phyloP scores from a whole-genome alignment of 2,113 vertebrate species.

The Vireo altiloquus region DNA sequence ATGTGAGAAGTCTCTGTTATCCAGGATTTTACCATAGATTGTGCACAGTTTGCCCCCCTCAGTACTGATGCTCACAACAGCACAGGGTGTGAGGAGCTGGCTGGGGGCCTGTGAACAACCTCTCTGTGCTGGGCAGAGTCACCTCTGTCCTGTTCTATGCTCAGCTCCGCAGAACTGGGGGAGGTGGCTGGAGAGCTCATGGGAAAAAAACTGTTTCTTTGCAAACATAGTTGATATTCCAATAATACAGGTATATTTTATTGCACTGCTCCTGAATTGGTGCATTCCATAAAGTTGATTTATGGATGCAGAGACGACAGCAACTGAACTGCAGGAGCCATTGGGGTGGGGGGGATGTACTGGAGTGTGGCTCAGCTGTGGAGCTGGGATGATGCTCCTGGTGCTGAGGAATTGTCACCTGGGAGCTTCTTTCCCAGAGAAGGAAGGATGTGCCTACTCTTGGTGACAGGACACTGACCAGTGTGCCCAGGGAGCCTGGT shows the following conservation, averaged over 20 bases:
- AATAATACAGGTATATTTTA: not conserved
- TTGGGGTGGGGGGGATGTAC: fast-evolving
- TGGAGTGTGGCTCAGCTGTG: not conserved
- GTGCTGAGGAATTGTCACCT: fast-evolving
- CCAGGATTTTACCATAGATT: not conserved
- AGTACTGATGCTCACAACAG: not conserved
- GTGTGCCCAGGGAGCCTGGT: not conserved
- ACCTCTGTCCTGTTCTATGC: not conserved
- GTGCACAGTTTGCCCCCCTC: not conserved
- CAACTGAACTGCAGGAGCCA: not conserved
- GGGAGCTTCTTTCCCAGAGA: not conserved
- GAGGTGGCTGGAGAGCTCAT: not conserved
- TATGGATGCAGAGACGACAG: not conserved
- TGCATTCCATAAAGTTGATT: not conserved
- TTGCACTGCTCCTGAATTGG: not conserved
- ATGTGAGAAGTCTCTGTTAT: not conserved
- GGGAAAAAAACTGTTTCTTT: not conserved
- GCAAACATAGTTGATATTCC: not conserved
- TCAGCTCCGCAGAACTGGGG: not conserved
- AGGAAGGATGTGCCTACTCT: fast-evolving
- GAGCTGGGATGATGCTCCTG: not conserved
- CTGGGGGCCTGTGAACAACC: not conserved
- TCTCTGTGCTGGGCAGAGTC: not conserved
- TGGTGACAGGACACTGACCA: fast-evolving
- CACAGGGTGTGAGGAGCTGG: fast-evolving